Base-by-base conservation (phyloP, 2,113 vertebrate species). In the Triplophysa rosa region DNA sequence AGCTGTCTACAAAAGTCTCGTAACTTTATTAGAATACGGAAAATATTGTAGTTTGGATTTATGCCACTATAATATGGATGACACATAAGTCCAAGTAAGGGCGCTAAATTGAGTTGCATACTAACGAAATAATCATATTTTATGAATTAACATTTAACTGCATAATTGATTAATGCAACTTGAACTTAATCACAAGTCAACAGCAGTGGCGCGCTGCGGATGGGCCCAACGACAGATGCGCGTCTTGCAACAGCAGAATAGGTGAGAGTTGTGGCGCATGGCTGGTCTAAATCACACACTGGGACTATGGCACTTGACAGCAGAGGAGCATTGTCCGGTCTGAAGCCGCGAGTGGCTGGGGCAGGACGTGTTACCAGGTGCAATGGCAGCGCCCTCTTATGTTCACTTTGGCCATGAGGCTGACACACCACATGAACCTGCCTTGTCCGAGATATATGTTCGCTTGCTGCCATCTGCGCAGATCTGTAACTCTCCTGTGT, bases 341-440 rank as follows among this genome's bases (percentile, higher is more conserved):
- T 83, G 70, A 64, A 75, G 88, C 84, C 75, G 74, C 67, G 85
- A 88, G 83, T 86, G 87, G 86, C 84, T 83, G 85, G 92, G 90
- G 87, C 90, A 91, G 87, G 87, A 79, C 85, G 89, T 78, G 58
- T 78, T 83, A 87, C 93, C 93, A 93, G 92, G 93, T 93, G 93
- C 92, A 89, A 92, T 93, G 93, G 93, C 89, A 93, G 93, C 93
- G 93, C 93, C 93, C 93, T 93, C 93, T 94, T 92, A 94, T 93
- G 93, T 94, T 93, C 93, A 93, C 84, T 91, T 86, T 86, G 91
- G 89, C 92, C 91, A 90, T 80, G 85, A 90, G 90, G 91, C 91
- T 90, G 89, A 88, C 85, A 86, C 86, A 87, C 85, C 86, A 86
- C 86, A 89, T 85, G 88, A 87, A 82, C 84, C 77, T 84, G 86